These are phyloP conservation scores for Gymnocheta viridis DNA, from an alignment of 2,888 invertebrate species.

Conservation along the genomic window DNA sequence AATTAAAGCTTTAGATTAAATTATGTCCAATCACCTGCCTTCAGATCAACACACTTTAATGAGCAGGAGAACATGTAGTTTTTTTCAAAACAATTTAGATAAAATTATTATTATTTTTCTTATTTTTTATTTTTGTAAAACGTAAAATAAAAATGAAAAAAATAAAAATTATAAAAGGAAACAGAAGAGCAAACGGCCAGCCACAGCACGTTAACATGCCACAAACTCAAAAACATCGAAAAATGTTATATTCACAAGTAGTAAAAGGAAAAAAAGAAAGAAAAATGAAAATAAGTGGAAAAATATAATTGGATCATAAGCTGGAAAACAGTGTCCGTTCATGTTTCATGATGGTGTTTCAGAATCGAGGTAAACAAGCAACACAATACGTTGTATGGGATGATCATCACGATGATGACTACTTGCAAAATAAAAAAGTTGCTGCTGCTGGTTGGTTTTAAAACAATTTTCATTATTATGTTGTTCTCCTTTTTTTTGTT, in stretches of 20 bases:
- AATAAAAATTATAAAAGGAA: neutral
- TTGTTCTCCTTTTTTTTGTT: constrained; percentile 1
- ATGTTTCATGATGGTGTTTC: constrained; percentile 49
- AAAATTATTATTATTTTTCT: neutral
- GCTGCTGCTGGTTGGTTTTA: constrained; percentile 13
- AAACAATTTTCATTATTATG: constrained; percentile 60
- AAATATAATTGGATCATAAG: constrained; percentile 62
- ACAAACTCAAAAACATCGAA: constrained; percentile 32
- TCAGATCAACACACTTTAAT: constrained; percentile 46
- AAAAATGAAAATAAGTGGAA: constrained; percentile 53
- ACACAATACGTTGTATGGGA: constrained; percentile 14
- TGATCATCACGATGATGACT: constrained; percentile 28
- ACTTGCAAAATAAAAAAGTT: constrained; percentile 7
- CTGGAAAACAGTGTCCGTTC: constrained; percentile 32
- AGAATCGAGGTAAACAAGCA: constrained; percentile 51
- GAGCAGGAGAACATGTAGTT: neutral
- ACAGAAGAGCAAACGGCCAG: neutral
- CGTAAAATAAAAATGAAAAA: neutral
- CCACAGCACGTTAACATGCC: constrained; percentile 47
- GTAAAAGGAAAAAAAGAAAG: neutral
- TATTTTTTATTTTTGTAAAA: neutral
- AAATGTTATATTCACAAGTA: neutral
- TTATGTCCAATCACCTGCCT: constrained; percentile 45
- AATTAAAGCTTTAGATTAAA: constrained; percentile 38
- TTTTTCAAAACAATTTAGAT: constrained; percentile 41